Evolutionary conservation across 92 coral and sea anemone genomes (phyloP), one percentile per base, ranked within the genome.

Genomic region (Siderastrea siderea): DNA sequence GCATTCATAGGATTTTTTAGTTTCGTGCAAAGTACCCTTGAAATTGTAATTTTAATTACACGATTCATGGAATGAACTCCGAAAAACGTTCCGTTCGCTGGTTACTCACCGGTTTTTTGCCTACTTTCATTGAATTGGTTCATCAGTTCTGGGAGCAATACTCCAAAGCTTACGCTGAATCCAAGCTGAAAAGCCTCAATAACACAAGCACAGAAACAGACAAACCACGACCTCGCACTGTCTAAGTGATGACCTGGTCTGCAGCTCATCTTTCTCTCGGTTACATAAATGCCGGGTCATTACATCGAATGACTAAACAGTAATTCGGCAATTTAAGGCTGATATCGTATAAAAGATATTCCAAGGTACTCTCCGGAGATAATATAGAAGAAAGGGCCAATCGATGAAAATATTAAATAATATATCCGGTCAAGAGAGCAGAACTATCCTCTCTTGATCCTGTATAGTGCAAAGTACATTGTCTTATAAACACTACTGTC

Each of bases 71-170:
- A 12, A 14, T 2, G 57, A 3, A 53, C 10, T 9, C 57, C 57
- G 57, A 2, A 1, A 69, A 10, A 69, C 43, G 45, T 7, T 69
- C 43, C 49, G 12, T 52, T 9, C 48, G 19, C 13, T 2, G 7
- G 10, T 38, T 7, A 2, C 63, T 51, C 38, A 80, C 85, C 85
- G 5, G 85, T 80, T 15, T 10, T 67, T 58, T 68, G 49, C 54
- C 63, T 55, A 3, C 38, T 43, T 54, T 67, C 85, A 7, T 47
- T 43, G 38, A 80, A 80, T 15, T 80, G 5, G 4, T 50, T 43
- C 85, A 80, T 67, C 47, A 80, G 53, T 47, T 66, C 85, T 1
- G 85, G 85, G n/a, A 80, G 64, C 52, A 80, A 44, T 3, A 78
- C 83, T 7, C 83, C 83, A 16, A 47, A 78, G 47, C 83, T 78